A percentile compares a stretch with the other conserved stretches of the same genome.
These are phyloP conservation scores for Leptopilina clavipes DNA, from an alignment of 1,140 invertebrate species.

Conservation along the genomic window DNA sequence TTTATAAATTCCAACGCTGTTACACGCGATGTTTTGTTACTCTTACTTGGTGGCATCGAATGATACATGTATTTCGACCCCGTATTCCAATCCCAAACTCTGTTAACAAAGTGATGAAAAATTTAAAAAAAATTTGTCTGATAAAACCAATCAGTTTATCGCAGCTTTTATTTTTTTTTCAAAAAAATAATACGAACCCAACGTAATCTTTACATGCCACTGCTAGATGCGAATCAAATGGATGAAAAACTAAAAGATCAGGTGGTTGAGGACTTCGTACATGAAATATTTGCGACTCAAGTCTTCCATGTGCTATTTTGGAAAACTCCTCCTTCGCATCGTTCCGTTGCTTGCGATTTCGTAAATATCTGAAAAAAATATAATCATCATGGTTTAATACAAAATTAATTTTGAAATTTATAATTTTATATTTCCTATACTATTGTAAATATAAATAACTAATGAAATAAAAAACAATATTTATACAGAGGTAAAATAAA, in stretches of 20 bases:
- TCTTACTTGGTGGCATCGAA: constrained; percentile 59
- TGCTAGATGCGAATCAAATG: constrained; percentile 91
- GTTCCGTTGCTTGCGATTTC: constrained; percentile 79
- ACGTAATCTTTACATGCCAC: constrained; percentile 90
- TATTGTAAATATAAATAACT: too few species aligned
- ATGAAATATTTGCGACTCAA: constrained; percentile 90
- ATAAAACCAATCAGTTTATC: neutral
- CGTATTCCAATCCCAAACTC: constrained; percentile 84
- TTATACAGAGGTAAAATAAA: neutral
- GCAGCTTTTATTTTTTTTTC: neutral
- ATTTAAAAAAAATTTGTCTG: neutral
- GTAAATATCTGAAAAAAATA: constrained; percentile 72
- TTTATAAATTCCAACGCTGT: constrained; percentile 93
- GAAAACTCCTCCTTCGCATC: constrained; percentile 80
- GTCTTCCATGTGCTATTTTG: constrained; percentile 73
- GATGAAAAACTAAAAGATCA: constrained; percentile 88
- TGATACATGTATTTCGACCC: constrained; percentile 78
- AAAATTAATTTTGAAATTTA: constrained; percentile 16
- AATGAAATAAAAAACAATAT: too few species aligned
- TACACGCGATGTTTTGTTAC: constrained; percentile 77
- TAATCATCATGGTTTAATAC: constrained; percentile 26
- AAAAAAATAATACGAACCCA: constrained; percentile 75
- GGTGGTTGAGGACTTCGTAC: constrained; percentile 86
- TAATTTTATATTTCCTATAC: too few species aligned
- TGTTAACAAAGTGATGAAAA: constrained; percentile 57